phyloP scores from a whole-genome alignment of 2,888 invertebrate genomes.

The Temnothorax unifasciatus region DNA sequence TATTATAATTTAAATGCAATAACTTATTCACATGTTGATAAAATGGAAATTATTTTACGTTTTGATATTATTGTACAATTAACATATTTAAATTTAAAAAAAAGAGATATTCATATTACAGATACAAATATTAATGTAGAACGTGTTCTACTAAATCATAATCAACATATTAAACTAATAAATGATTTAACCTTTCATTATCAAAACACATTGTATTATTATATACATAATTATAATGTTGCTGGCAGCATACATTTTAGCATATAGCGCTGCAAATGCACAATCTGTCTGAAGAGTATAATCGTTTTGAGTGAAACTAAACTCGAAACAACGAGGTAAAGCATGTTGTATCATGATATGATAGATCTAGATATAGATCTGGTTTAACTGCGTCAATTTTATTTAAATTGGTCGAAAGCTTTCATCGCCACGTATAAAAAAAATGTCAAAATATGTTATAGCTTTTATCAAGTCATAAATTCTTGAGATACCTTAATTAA shows the following conservation, averaged over 20 bases:
- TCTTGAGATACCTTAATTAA: neutral
- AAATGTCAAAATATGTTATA: neutral
- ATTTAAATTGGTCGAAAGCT: neutral
- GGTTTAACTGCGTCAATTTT: neutral
- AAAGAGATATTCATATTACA: neutral
- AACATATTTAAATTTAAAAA: conserved; percentile 13
- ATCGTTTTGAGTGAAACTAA: neutral
- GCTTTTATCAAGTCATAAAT: neutral
- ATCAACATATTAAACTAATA: conserved; percentile 24
- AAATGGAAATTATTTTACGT: conserved; percentile 7
- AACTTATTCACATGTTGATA: neutral
- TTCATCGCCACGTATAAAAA: neutral
- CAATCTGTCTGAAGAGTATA: neutral
- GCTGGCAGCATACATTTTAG: neutral
- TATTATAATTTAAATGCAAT: neutral
- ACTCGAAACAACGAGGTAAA: neutral
- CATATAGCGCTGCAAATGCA: neutral
- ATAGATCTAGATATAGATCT: neutral
- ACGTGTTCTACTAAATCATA: neutral
- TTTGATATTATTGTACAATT: neutral
- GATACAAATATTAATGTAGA: conserved; percentile 19
- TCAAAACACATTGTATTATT: neutral
- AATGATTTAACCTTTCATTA: neutral
- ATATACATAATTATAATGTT: neutral
- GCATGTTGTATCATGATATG: neutral